These are phyloP conservation scores for Patiria miniata DNA, from an alignment of 35 echinoderm and acorn worm genomes.

Conservation along the genomic window DNA sequence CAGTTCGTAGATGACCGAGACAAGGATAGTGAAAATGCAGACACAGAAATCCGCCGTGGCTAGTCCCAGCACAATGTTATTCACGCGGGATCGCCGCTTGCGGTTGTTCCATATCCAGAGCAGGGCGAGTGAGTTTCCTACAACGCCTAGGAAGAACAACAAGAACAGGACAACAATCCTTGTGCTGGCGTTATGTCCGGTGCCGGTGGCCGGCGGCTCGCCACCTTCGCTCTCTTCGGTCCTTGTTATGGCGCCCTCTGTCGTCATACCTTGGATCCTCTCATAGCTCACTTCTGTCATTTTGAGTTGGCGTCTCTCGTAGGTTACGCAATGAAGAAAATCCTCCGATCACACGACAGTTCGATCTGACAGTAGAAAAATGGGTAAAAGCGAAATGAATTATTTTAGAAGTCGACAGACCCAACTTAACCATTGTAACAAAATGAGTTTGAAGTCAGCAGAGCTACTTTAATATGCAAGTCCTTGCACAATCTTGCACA, in stretches of 20 bases:
- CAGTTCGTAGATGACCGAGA: slow-evolving; percentile 74
- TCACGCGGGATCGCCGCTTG: slow-evolving; percentile 74
- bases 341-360: too few relatives aligned
- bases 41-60: slow-evolving; percentile 85
- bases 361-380: too few relatives aligned
- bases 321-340: neutral
- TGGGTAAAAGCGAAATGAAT: too few relatives aligned
- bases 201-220: neutral
- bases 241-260: slow-evolving; percentile 1
- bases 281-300: neutral
- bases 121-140: slow-evolving; percentile 81
- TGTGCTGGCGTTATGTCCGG: slow-evolving; percentile 17
- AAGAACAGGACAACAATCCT: slow-evolving; percentile 71
- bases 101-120: slow-evolving; percentile 84
- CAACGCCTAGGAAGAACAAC: slow-evolving; percentile 73
- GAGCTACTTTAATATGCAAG: too few relatives aligned
- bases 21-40: slow-evolving; percentile 80
- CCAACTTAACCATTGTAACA: too few relatives aligned
- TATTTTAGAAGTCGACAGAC: too few relatives aligned
- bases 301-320: neutral
- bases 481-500: too few relatives aligned
- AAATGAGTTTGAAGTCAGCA: too few relatives aligned
- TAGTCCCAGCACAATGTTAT: slow-evolving; percentile 89
- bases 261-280: neutral
- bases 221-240: neutral